Conservation (phyloP, 2,113 vertebrate genomes). For the Ranitomeya imitator region DNA sequence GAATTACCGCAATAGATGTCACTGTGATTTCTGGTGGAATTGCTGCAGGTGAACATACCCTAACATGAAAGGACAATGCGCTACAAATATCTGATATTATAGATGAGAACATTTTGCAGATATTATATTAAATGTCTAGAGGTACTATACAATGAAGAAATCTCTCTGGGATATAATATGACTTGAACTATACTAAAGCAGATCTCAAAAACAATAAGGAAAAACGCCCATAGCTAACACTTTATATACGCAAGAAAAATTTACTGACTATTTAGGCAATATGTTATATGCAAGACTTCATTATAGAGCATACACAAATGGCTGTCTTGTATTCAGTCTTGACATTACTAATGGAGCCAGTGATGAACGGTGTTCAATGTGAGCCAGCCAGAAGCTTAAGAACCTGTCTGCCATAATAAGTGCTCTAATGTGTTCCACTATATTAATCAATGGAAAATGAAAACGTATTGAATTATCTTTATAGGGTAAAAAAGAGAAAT, state of each 20-base stretch:
- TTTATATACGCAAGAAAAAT: background rate
- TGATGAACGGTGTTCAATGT: background rate
- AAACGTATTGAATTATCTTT: background rate
- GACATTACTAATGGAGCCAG: background rate
- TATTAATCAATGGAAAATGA: slow-evolving; percentile 20
- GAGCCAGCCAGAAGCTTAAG: background rate
- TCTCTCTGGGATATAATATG: background rate
- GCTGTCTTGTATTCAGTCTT: background rate
- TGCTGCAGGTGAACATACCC: too few relatives aligned
- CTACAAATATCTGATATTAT: too few relatives aligned
- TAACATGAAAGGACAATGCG: too few relatives aligned
- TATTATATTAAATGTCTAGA: too few relatives aligned
- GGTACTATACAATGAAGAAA: background rate
- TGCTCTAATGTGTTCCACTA: slow-evolving; percentile 16
- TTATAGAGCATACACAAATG: background rate
- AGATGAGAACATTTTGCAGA: too few relatives aligned
- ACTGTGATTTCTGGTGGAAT: too few relatives aligned
- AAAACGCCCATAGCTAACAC: background rate
- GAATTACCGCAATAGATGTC: too few relatives aligned
- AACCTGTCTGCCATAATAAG: background rate
- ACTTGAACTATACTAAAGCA: background rate
- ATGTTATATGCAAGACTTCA: background rate
- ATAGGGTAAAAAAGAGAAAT: background rate
- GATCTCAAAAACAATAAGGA: background rate
- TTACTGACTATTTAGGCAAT: background rate